A percentile compares a stretch with the other conserved stretches of the same genome.
These are phyloP conservation scores for Oreochromis niloticus DNA, from an alignment of 2,113 vertebrate species.

Conservation along the genomic window DNA sequence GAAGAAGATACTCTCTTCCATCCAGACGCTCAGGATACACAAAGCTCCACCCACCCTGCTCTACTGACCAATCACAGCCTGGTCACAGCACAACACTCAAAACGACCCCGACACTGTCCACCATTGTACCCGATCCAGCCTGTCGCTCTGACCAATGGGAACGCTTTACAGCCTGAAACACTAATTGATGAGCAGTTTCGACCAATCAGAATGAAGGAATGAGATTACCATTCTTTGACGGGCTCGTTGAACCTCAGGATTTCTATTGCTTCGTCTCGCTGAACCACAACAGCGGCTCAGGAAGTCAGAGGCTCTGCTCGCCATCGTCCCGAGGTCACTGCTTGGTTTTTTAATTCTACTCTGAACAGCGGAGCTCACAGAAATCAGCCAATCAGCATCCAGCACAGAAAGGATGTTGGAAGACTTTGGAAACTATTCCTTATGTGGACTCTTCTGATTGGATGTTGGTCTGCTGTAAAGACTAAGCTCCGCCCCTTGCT, in stretches of 20 bases:
- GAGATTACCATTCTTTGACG: background rate
- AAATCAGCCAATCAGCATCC: background rate
- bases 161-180: background rate
- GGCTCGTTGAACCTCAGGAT: background rate
- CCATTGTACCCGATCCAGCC: background rate
- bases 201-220: background rate
- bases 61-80: constrained; percentile 56
- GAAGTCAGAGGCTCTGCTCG: background rate
- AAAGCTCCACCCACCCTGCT: constrained; percentile 71
- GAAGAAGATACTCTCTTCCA: constrained; percentile 94
- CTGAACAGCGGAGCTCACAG: background rate
- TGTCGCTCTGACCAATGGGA: background rate
- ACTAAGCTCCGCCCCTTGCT: background rate
- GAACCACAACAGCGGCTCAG: background rate
- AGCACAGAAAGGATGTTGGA: background rate
- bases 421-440: background rate
- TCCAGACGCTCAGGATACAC: constrained; percentile 88
- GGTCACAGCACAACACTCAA: background rate
- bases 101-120: background rate
- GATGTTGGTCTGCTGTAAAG: background rate
- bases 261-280: background rate
- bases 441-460: background rate
- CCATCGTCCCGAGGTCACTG: background rate
- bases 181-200: background rate
- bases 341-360: background rate